Evolutionary conservation across 1,140 invertebrate species (phyloP).

Genomic region (Hycleus phaleratus): DNA sequence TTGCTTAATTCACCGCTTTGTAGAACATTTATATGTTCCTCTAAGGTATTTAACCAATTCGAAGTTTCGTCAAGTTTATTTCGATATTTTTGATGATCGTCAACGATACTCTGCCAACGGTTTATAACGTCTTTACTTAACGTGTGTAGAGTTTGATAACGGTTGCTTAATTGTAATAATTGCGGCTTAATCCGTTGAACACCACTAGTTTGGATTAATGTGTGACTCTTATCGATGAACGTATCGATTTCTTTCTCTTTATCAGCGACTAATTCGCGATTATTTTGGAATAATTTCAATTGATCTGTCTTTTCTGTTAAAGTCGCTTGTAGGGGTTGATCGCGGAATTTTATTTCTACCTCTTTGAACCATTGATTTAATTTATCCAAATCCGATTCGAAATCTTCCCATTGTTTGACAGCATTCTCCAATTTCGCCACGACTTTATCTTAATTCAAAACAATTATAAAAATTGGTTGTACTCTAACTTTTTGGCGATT

Average conservation of each 20-base stretch:
- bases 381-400: conserved; percentile 70
- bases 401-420: conserved; percentile 77
- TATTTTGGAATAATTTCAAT: conserved; percentile 62
- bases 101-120: conserved; percentile 76
- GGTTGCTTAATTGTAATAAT: conserved; percentile 81
- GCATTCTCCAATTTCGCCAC: conserved; percentile 64
- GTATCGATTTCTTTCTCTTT: conserved; percentile 78
- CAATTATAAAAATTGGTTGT: not conserved
- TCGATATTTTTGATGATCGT: conserved; percentile 76
- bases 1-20: conserved; percentile 43
- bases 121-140: conserved; percentile 82
- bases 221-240: conserved; percentile 85
- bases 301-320: conserved; percentile 73
- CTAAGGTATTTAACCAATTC: conserved; percentile 67
- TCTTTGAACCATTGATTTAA: conserved; percentile 78
- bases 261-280: conserved; percentile 63
- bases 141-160: conserved; percentile 76
- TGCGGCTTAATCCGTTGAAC: conserved; percentile 81
- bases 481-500: no score
- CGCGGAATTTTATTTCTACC: conserved; percentile 74
- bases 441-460: conserved; percentile 43
- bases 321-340: conserved; percentile 74
- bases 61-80: conserved; percentile 69
- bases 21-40: conserved; percentile 60
- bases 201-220: conserved; percentile 71